These are phyloP conservation scores for Sinelater perroti DNA, from an alignment of 2,888 invertebrate species.

Conservation along the genomic window DNA sequence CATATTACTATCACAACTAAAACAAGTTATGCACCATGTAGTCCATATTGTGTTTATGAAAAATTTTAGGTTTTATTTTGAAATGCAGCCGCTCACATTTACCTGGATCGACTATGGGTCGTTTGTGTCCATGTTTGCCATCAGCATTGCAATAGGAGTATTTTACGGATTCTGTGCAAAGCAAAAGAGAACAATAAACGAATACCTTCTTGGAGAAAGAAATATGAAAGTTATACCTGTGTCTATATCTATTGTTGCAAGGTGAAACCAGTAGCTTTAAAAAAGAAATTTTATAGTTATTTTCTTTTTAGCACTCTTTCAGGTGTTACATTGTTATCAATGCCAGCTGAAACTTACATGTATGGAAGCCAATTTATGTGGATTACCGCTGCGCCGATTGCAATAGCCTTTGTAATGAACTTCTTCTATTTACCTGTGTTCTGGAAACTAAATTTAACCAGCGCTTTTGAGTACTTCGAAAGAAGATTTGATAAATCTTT, in stretches of 20 bases:
- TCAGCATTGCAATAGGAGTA: slow-evolving; percentile 64
- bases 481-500: slow-evolving; percentile 69
- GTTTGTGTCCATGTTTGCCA: slow-evolving; percentile 59
- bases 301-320: slow-evolving; percentile 79
- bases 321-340: slow-evolving; percentile 76
- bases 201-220: slow-evolving; percentile 73
- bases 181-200: slow-evolving; percentile 66
- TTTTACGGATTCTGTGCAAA: slow-evolving; percentile 64
- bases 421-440: slow-evolving; percentile 70
- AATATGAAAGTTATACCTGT: slow-evolving; percentile 74
- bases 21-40: no score
- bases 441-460: slow-evolving; percentile 73
- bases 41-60: no score
- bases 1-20: no score
- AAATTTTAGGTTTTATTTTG: no score
- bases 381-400: slow-evolving; percentile 56
- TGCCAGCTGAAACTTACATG: slow-evolving; percentile 78
- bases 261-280: slow-evolving; percentile 63
- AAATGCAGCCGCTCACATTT: slow-evolving; percentile 30
- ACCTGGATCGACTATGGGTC: slow-evolving; percentile 62
- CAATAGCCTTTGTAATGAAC: slow-evolving; percentile 50
- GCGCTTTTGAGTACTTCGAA: slow-evolving; percentile 74
- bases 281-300: no score
- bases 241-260: slow-evolving; percentile 72
- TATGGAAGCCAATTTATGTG: slow-evolving; percentile 72